phyloP scores from a whole-genome alignment of 2,113 vertebrate species.

The Chitala chitala region DNA sequence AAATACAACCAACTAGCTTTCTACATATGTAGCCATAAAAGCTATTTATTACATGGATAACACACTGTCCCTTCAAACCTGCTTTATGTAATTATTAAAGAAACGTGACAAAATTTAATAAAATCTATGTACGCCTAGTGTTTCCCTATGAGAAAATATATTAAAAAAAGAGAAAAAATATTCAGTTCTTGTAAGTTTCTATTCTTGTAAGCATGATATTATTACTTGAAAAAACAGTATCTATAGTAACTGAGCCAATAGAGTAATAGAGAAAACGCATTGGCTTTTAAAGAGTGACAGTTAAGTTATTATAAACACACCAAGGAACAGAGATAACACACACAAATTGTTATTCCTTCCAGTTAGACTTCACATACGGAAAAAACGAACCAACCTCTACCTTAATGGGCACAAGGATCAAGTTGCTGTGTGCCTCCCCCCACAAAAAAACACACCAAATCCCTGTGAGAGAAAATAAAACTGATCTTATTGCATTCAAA shows the following conservation, averaged over 20 bases:
- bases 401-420: conserved; percentile 19
- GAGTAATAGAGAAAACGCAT: conserved; percentile 35
- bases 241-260: conserved; percentile 30
- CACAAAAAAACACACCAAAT: conserved; percentile 36
- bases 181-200: conserved; percentile 8
- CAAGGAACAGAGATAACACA: conserved; percentile 39
- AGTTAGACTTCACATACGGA: conserved; percentile 23
- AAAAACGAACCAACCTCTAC: neutral
- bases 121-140: neutral
- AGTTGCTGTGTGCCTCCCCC: conserved; percentile 23
- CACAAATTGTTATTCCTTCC: conserved; percentile 35
- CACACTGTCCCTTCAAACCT: neutral
- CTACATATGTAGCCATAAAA: conserved; percentile 7
- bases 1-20: neutral
- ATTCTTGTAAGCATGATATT: neutral
- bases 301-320: conserved; percentile 48
- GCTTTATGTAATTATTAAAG: neutral
- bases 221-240: conserved; percentile 18
- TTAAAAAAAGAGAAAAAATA: neutral
- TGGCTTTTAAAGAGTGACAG: conserved; percentile 31
- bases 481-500: conserved; percentile 28
- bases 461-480: conserved; percentile 19
- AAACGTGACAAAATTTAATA: neutral
- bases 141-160: neutral
- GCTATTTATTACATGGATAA: neutral